phyloP scores from a whole-genome alignment of 2,113 vertebrate genomes.

The Cyphomyrus plagiostoma region DNA sequence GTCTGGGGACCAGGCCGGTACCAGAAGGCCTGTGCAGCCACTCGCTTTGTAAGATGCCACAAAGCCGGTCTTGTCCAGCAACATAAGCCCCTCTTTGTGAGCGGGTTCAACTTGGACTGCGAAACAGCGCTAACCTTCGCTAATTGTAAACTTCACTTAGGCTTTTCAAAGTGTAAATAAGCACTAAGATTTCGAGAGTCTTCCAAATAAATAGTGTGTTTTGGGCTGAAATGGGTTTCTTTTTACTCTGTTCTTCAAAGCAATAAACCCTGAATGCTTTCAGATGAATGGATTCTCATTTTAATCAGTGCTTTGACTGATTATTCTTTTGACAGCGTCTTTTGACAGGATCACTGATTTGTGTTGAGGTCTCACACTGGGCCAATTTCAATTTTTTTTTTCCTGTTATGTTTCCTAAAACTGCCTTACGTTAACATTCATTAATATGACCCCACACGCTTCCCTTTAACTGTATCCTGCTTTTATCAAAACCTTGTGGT shows the following conservation, averaged over 20 bases:
- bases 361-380: not conserved
- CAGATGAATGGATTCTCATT: not conserved
- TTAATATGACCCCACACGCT: not conserved
- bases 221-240: not conserved
- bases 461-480: not conserved
- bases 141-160: not conserved
- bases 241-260: not conserved
- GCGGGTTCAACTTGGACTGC: not conserved
- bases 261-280: not conserved
- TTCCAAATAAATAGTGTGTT: not conserved
- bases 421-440: not conserved
- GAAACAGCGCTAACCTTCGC: not conserved
- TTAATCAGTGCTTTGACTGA: not conserved
- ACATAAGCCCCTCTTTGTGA: conserved; percentile 1
- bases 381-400: not conserved
- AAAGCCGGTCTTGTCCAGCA: conserved; percentile 5
- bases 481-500: not conserved
- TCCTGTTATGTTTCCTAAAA: not conserved
- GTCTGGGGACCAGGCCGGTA: conserved; percentile 6
- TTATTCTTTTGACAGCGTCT: not conserved
- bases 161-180: not conserved
- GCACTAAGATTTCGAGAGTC: not conserved
- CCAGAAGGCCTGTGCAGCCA: not conserved
- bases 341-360: not conserved
- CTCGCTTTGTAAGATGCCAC: not conserved